Percentiles rank a stretch among this genome's conserved stretches.
phyloP scores from a whole-genome alignment of 64 coral and sea anemone genomes.

The Montipora cactus region DNA sequence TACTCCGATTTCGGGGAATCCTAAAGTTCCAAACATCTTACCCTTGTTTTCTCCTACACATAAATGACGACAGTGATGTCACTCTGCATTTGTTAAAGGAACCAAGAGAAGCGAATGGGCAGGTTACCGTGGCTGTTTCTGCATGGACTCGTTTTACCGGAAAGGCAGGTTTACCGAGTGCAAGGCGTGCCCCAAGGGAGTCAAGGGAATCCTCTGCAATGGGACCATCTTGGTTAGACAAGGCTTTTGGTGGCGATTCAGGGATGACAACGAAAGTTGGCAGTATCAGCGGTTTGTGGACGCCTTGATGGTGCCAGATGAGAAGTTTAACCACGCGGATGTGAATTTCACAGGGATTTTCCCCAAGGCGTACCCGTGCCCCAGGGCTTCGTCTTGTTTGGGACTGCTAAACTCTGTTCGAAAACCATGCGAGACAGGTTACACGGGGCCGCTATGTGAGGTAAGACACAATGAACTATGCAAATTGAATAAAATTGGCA shows the following conservation, averaged over 20 bases:
- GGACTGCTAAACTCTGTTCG: constrained; percentile 75
- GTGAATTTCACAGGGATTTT: constrained; percentile 75
- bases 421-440: constrained; percentile 81
- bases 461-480: constrained; percentile 15
- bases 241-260: constrained; percentile 89
- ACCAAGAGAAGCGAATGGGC: constrained; percentile 83
- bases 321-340: constrained; percentile 70
- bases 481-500: too few species aligned
- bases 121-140: constrained; percentile 84
- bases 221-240: constrained; percentile 76
- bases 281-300: constrained; percentile 75
- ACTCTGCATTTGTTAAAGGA: constrained; percentile 4
- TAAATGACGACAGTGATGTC: neutral
- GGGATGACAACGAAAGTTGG: constrained; percentile 62
- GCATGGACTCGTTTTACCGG: constrained; percentile 87
- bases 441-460: constrained; percentile 83
- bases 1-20: too few species aligned
- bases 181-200: constrained; percentile 28
- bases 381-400: constrained; percentile 78
- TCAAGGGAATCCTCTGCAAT: constrained; percentile 76
- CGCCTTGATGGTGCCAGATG: constrained; percentile 70
- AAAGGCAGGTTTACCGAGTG: constrained; percentile 66
- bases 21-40: too few species aligned
- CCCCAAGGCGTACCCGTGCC: constrained; percentile 84
- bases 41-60: too few species aligned